These are phyloP conservation scores for Drosophila histrio DNA, from an alignment of 2,888 invertebrate species.

Conservation along the genomic window DNA sequence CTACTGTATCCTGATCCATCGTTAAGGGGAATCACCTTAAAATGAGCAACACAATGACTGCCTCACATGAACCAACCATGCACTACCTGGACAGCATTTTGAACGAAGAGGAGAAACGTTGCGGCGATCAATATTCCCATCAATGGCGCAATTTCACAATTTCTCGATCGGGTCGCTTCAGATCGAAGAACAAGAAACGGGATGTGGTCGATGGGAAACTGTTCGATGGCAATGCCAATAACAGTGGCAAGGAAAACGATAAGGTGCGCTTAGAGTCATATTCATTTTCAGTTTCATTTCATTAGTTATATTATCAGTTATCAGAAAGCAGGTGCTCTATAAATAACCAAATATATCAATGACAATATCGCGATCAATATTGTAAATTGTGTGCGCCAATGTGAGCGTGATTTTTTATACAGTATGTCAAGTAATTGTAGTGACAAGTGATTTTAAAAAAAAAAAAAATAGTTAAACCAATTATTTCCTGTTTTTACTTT, in stretches of 20 bases:
- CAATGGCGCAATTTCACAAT: slow-evolving; percentile 85
- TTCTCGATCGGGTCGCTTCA: slow-evolving; percentile 87
- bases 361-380: slow-evolving; percentile 32
- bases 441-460: no score
- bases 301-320: slow-evolving; percentile 9
- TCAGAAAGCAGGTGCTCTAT: slow-evolving; percentile 2
- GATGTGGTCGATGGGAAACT: slow-evolving; percentile 85
- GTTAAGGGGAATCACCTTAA: neutral
- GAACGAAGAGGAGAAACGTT: slow-evolving; percentile 82
- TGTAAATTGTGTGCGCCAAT: slow-evolving; percentile 33
- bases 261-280: slow-evolving; percentile 54
- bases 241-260: slow-evolving; percentile 62
- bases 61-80: slow-evolving; percentile 79
- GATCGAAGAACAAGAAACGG: slow-evolving; percentile 86
- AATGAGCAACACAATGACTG: slow-evolving; percentile 77
- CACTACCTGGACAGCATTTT: slow-evolving; percentile 83
- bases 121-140: slow-evolving; percentile 82
- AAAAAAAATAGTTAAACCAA: no score
- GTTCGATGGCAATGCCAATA: slow-evolving; percentile 82
- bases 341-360: slow-evolving; percentile 30
- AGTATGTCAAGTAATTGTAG: no score
- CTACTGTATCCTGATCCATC: neutral
- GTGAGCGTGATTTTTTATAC: slow-evolving; percentile 44
- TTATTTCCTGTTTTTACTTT: no score
- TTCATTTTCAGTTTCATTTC: slow-evolving; percentile 14